Evolutionary conservation across 1,140 invertebrate genomes (phyloP).

Genomic region (Helicoverpa zea): DNA sequence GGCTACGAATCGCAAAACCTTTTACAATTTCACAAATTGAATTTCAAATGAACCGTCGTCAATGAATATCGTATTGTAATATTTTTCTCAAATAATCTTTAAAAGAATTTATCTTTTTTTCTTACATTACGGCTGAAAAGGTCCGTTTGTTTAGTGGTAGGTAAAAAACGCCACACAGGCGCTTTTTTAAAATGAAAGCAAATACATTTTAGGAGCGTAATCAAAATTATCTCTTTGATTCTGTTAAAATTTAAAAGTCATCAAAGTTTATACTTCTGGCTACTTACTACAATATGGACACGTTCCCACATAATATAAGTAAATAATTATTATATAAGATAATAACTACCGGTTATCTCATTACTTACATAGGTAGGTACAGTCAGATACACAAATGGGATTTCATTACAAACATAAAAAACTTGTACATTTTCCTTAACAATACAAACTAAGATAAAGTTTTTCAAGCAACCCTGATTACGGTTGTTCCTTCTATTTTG

Average conservation of each 20-base stretch:
- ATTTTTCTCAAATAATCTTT: background rate
- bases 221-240: no score
- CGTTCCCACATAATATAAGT: background rate
- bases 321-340: background rate
- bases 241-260: background rate
- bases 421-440: constrained; percentile 1
- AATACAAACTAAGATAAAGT: background rate
- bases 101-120: background rate
- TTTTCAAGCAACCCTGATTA: background rate
- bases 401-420: background rate
- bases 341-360: background rate
- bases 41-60: constrained; percentile 11
- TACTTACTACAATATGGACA: background rate
- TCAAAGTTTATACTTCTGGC: background rate
- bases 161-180: background rate
- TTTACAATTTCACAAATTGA: constrained; percentile 36
- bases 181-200: background rate
- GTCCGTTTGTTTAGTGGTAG: background rate
- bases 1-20: background rate
- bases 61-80: background rate
- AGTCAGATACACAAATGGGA: constrained; percentile 1
- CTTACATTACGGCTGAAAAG: background rate
- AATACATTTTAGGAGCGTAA: background rate
- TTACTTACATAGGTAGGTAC: background rate
- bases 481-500: background rate